Conservation (phyloP, 2,113 vertebrate species). For the Boleophthalmus pectinirostris region DNA sequence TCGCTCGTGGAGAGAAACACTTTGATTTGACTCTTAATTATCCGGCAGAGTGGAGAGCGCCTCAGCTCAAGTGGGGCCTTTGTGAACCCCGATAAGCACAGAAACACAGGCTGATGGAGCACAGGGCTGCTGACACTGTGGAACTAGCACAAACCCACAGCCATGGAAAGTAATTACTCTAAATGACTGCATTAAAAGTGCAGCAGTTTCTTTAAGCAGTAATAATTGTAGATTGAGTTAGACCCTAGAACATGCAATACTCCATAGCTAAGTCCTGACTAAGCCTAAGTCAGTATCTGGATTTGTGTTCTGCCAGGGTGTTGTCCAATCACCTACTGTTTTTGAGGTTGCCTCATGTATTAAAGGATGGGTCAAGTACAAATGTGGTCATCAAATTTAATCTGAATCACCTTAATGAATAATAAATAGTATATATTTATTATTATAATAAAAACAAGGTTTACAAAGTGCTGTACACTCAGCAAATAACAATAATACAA, state of each 20-base stretch:
- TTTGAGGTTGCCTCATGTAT: not conserved
- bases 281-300: not conserved
- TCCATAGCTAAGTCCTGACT: not conserved
- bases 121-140: slow-evolving; percentile 41
- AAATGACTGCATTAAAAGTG: slow-evolving; percentile 22
- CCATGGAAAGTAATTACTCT: slow-evolving; percentile 25
- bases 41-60: slow-evolving; percentile 28
- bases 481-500: too few relatives aligned
- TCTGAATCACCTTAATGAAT: too few relatives aligned
- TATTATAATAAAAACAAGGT: too few relatives aligned
- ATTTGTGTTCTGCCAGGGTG: too few relatives aligned
- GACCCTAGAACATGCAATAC: slow-evolving; percentile 7
- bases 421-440: too few relatives aligned
- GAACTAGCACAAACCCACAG: slow-evolving; percentile 33
- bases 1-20: slow-evolving; percentile 14
- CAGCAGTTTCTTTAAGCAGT: slow-evolving; percentile 14
- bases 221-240: slow-evolving; percentile 1
- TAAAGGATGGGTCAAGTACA: not conserved
- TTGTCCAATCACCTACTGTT: too few relatives aligned
- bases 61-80: slow-evolving; percentile 20
- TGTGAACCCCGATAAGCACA: slow-evolving; percentile 44
- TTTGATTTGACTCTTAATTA: slow-evolving; percentile 49
- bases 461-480: too few relatives aligned
- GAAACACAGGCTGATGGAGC: slow-evolving; percentile 27
- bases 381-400: not conserved